Percentiles rank a stretch among this genome's conserved stretches.
Conservation (phyloP, 2,888 invertebrate species). For the Tenodera sinensis region DNA sequence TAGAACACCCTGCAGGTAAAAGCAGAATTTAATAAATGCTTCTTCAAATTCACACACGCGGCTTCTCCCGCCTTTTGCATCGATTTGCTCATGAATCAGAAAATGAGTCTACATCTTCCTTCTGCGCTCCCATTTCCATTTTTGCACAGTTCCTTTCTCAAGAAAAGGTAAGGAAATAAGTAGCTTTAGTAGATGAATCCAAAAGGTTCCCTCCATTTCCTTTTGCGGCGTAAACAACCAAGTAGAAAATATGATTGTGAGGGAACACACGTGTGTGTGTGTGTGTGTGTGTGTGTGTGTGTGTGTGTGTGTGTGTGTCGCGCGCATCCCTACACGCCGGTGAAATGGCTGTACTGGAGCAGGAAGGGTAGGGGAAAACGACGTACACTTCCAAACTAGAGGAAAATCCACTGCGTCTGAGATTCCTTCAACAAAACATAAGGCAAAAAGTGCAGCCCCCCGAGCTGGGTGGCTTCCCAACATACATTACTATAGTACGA, state of each 20-base stretch:
- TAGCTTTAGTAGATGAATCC: neutral
- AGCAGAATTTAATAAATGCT: neutral
- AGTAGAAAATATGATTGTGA: neutral
- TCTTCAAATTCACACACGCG: neutral
- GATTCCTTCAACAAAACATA: neutral
- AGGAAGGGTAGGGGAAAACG: neutral
- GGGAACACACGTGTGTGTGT: neutral
- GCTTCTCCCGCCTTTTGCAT: neutral
- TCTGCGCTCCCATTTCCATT: neutral
- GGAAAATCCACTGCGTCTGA: neutral
- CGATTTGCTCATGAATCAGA: neutral
- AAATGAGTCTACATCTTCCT: neutral
- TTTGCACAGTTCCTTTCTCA: neutral
- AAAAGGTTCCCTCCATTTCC: neutral
- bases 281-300: neutral
- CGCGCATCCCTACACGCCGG: too few species aligned
- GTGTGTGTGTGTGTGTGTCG: too few species aligned
- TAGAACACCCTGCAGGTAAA: neutral
- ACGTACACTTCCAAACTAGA: too few species aligned
- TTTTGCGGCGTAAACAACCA: neutral
- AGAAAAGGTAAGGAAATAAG: neutral
- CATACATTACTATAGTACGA: too few species aligned
- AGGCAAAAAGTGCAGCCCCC: neutral
- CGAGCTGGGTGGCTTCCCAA: too few species aligned
- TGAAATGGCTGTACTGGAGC: neutral